Evolutionary conservation across 1,140 invertebrate genomes (phyloP).

Genomic region (Ceratosolen fusciceps): DNA sequence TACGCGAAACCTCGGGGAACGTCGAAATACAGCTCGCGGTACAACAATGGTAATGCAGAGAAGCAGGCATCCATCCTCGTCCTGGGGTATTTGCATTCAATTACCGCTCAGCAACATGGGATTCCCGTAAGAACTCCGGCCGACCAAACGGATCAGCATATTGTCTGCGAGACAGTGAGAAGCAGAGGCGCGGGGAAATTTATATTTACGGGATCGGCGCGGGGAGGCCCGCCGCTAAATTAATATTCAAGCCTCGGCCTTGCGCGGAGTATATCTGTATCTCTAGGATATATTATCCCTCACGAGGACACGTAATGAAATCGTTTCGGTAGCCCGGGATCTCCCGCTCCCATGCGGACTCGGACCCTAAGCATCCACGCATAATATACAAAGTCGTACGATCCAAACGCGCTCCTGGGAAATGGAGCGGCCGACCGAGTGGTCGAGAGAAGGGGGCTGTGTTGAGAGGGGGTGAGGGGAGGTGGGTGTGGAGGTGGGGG

Average conservation of each 20-base stretch:
- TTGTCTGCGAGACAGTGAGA: neutral
- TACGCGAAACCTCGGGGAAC: too few relatives aligned
- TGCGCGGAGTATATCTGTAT: neutral
- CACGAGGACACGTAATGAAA: constrained; percentile 64
- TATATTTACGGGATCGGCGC: neutral
- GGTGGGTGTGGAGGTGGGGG: neutral
- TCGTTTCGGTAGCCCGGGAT: constrained; percentile 57
- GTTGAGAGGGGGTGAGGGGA: neutral
- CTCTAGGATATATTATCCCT: constrained; percentile 59
- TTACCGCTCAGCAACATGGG: neutral
- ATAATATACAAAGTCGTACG: neutral
- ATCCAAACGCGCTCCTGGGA: neutral
- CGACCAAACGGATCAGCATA: constrained; percentile 14
- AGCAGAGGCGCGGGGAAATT: neutral
- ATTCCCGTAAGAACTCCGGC: neutral
- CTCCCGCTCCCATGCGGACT: neutral
- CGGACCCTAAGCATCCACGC: neutral
- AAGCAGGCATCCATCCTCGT: neutral
- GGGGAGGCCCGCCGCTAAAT: neutral
- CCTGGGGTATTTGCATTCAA: neutral
- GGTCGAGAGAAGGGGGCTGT: neutral
- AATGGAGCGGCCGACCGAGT: neutral
- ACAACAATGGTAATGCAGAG: neutral
- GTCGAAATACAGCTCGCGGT: too few relatives aligned
- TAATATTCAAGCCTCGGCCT: constrained; percentile 15